A percentile compares a stretch with the other conserved stretches of the same genome.
phyloP scores from a whole-genome alignment of 2,888 invertebrate genomes.

The Drosophila rubida region DNA sequence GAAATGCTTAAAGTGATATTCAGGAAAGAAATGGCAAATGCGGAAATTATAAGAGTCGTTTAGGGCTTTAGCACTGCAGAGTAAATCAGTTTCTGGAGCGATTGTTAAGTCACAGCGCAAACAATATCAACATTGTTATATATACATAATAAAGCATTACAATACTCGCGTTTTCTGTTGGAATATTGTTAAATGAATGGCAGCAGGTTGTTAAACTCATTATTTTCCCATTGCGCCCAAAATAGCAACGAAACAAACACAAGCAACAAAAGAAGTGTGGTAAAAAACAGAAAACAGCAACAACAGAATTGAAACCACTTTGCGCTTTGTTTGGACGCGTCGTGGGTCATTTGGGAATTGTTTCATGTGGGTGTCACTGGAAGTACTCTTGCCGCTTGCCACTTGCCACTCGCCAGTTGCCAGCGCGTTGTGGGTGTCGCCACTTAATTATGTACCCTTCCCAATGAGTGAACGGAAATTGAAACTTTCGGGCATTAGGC shows the following conservation, averaged over 20 bases:
- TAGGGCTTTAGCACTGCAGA: background rate
- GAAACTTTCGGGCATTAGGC: constrained; percentile 47
- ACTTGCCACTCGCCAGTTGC: background rate
- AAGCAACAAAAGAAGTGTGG: constrained; percentile 17
- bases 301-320: constrained; percentile 9
- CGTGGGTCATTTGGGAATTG: constrained; percentile 38
- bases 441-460: constrained; percentile 39
- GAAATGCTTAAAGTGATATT: no score
- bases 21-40: no score
- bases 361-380: constrained; percentile 36
- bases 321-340: constrained; percentile 11
- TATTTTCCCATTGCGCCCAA: constrained; percentile 28
- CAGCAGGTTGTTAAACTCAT: constrained; percentile 69
- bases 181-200: constrained; percentile 26
- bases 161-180: constrained; percentile 10
- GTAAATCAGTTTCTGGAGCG: background rate
- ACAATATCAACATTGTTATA: no score
- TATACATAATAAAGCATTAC: constrained; percentile 1
- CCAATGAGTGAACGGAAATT: constrained; percentile 69
- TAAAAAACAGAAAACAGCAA: constrained; percentile 6
- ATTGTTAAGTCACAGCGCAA: background rate
- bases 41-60: background rate
- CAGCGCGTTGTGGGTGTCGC: background rate
- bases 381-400: background rate
- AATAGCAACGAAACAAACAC: constrained; percentile 24